A percentile compares a stretch with the other conserved stretches of the same genome.
phyloP scores from a whole-genome alignment of 2,888 invertebrate species.

The Cephus runcator region DNA sequence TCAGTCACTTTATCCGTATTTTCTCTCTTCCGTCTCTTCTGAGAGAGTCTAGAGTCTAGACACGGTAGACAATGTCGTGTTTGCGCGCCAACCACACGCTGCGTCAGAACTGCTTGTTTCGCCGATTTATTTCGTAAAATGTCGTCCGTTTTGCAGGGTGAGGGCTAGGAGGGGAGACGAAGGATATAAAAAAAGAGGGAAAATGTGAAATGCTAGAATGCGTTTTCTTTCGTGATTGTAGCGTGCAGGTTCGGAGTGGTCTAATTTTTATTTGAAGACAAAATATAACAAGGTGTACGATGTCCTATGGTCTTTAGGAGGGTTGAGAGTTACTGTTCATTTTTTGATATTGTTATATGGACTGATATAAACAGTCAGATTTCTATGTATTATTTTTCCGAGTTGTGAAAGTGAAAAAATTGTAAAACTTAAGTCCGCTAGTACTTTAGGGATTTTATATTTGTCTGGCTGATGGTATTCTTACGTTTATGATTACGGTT shows the following conservation, averaged over 20 bases:
- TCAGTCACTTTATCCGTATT: conserved; percentile 20
- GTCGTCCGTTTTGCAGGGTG: conserved; percentile 25
- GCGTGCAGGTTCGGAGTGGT: background rate
- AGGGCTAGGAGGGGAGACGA: background rate
- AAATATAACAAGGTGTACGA: background rate
- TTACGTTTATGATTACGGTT: background rate
- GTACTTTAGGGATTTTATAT: background rate
- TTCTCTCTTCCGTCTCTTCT: conserved; percentile 19
- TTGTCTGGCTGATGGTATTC: background rate
- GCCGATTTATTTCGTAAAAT: conserved; percentile 45
- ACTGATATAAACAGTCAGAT: background rate
- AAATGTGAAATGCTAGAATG: background rate
- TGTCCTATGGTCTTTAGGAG: background rate
- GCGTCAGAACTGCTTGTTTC: conserved; percentile 37
- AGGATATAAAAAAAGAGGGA: background rate
- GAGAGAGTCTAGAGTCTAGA: conserved; percentile 31
- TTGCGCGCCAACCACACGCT: conserved; percentile 39
- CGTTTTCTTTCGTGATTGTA: background rate
- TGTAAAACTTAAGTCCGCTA: background rate
- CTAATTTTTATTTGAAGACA: background rate
- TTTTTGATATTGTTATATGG: background rate
- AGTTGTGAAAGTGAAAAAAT: background rate
- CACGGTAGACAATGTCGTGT: conserved; percentile 27
- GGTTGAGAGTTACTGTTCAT: background rate
- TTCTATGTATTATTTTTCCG: background rate